phyloP scores from a whole-genome alignment of 23 tunicate genomes.

The Ascidia mentula region DNA sequence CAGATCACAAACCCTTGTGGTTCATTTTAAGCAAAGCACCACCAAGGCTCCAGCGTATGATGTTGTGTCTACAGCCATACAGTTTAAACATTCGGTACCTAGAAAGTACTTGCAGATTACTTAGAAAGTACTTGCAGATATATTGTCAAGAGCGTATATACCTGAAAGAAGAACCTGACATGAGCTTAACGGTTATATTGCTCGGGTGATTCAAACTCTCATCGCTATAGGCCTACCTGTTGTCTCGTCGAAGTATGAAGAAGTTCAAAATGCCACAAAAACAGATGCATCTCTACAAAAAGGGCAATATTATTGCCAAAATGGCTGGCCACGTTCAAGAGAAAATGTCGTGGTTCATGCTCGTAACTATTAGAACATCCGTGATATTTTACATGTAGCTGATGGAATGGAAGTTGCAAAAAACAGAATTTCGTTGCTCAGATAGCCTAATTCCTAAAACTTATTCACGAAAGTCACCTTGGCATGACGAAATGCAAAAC shows the following conservation, averaged over 20 bases:
- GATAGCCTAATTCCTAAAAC: background rate
- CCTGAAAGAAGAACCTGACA: background rate
- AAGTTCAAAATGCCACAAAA: constrained; percentile 25
- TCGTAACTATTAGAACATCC: constrained; percentile 28
- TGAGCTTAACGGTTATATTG: constrained; percentile 19
- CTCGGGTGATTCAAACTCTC: constrained; percentile 14
- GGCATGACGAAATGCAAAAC: constrained; percentile 52
- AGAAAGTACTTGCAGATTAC: constrained; percentile 21
- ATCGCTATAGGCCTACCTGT: constrained; percentile 15
- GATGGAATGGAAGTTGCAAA: constrained; percentile 38
- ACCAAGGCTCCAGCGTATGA: constrained; percentile 36
- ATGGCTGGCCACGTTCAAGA: constrained; percentile 36
- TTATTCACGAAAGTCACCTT: constrained; percentile 45
- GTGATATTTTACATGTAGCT: constrained; percentile 24
- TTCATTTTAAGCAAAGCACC: constrained; percentile 45
- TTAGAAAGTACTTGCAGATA: constrained; percentile 59
- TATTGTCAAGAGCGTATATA: constrained; percentile 39
- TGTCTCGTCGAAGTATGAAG: constrained; percentile 6
- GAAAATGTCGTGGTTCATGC: constrained; percentile 17
- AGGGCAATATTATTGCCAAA: constrained; percentile 8
- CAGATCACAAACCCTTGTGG: constrained; percentile 53
- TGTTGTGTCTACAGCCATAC: constrained; percentile 48
- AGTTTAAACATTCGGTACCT: constrained; percentile 15
- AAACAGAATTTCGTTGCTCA: constrained; percentile 21
- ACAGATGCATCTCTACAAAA: constrained; percentile 16